Evolutionary conservation across 2,888 invertebrate genomes (phyloP).

Genomic region (Drosophila lacicola): DNA sequence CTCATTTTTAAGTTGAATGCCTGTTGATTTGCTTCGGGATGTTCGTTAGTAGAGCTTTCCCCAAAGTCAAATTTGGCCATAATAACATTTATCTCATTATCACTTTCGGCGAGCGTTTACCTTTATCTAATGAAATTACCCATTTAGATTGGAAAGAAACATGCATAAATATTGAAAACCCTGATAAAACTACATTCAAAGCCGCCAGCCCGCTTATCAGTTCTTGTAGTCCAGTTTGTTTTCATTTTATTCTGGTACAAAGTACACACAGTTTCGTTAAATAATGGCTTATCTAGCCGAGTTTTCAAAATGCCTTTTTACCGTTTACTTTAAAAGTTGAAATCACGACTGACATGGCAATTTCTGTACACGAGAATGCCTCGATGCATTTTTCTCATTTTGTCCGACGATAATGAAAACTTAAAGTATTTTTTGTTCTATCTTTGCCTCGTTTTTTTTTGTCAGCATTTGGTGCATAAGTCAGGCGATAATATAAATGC

Average conservation of each 20-base stretch:
- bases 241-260: conserved; percentile 19
- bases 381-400: conserved; percentile 43
- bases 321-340: conserved; percentile 9
- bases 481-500: conserved; percentile 48
- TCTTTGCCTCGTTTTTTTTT: conserved; percentile 10
- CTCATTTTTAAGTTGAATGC: too few relatives aligned
- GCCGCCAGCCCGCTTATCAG: conserved; percentile 6
- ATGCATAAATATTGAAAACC: background rate
- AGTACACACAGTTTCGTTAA: conserved; percentile 23
- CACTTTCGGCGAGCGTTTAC: conserved; percentile 29
- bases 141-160: conserved; percentile 3
- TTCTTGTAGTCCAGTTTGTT: background rate
- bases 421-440: conserved; percentile 30
- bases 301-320: conserved; percentile 3
- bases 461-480: conserved; percentile 29
- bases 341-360: conserved; percentile 6
- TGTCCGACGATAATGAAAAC: conserved; percentile 39
- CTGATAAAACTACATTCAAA: conserved; percentile 4
- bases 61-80: conserved; percentile 23
- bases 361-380: background rate
- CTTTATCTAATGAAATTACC: background rate
- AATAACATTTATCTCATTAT: conserved; percentile 33
- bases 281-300: conserved; percentile 17
- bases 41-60: background rate
- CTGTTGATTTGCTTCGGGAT: too few relatives aligned